Base-by-base conservation (phyloP, 2,888 invertebrate species). In the Drosophila algonquin region DNA sequence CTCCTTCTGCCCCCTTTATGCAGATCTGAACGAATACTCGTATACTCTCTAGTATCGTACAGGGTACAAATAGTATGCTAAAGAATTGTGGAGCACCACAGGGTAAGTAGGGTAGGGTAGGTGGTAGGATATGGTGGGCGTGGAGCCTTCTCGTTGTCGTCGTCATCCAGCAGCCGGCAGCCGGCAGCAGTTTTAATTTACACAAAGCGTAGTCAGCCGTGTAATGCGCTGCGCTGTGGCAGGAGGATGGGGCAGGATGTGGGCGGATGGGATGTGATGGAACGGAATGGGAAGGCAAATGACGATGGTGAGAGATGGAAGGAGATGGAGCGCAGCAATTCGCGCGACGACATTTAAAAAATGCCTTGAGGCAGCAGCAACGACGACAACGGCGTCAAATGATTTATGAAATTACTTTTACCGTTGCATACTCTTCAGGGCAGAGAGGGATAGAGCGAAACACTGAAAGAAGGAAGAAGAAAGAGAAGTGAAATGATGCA, bases 391-490 rank as follows among this genome's bases (percentile, higher is more conserved):
- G 76, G 83, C 83, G 84, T 87, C 87, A 90, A 91, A 91, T 91
- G 90, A 91, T 91, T 91, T 91, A 91, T 91, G 90, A 91, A 91
- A 91, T 90, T 89, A 90, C 86, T 89, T 89, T 89, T 83, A 76
- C 86, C 74, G 75, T 72, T 86, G 75, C 83, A 62, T 53, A 64
- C 77, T 79, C 40, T 69, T 45, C 59, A 52, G 55, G 54, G 46
- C 58, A 27, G 44, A 47, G 14, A 30, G 65, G 53, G 72, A 73
- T 40, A 18, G 21, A 48, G 52, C 46, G 2, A 51, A 35, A 27
- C 47, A 32, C n/a, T 46, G 10, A 45, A 44, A 8, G 45, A 40
- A 12, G 24, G 18, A 6, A 14, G 30, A 30, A n/a, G 30, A 46
- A n/a, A 21, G 45, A 21, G 14, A 18, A 14, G 12, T 14, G 5